phyloP scores from a whole-genome alignment of 2,113 vertebrate genomes.

The Bettongia penicillata region DNA sequence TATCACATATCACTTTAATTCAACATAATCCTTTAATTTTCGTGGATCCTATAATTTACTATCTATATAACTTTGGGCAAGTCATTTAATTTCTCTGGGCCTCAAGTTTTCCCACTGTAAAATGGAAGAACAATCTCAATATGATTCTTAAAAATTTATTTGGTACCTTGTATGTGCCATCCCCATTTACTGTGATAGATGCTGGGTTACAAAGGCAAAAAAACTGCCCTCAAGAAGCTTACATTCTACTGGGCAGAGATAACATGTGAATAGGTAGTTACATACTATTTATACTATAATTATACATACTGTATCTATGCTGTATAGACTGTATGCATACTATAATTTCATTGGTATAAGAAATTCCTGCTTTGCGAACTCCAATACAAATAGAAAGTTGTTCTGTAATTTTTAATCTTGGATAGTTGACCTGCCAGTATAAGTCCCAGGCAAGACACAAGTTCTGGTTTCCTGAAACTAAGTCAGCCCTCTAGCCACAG shows the following conservation, averaged over 20 bases:
- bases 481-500: background rate
- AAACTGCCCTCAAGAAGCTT: background rate
- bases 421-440: background rate
- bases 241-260: background rate
- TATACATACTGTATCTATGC: too few relatives aligned
- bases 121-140: background rate
- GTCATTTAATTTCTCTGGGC: background rate
- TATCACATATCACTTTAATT: constrained; percentile 17
- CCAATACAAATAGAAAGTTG: background rate
- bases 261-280: background rate
- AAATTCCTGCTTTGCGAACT: background rate
- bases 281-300: background rate
- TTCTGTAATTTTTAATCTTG: background rate
- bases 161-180: background rate
- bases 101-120: background rate
- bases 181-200: background rate
- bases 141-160: background rate
- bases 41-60: accelerated
- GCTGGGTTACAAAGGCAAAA: background rate
- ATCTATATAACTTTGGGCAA: background rate
- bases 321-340: too few relatives aligned
- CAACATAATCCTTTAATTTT: background rate
- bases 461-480: background rate
- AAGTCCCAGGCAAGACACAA: background rate
- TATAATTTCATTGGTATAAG: background rate